phyloP scores from a whole-genome alignment of 2,888 invertebrate genomes.

The Micropterix aruncella region DNA sequence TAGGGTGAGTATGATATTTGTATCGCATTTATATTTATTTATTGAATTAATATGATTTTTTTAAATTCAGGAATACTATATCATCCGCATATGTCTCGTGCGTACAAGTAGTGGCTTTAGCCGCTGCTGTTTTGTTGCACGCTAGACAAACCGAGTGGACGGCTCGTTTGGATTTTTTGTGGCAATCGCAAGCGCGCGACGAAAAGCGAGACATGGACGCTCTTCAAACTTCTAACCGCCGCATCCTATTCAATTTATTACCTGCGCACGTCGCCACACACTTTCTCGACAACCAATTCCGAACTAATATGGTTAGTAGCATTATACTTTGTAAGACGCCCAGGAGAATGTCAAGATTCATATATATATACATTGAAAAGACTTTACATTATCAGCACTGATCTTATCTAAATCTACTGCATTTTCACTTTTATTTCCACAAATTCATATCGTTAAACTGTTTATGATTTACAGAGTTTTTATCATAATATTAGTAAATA shows the following conservation, averaged over 20 bases:
- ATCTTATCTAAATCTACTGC: no score
- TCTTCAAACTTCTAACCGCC: slow-evolving; percentile 73
- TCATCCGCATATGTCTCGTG: slow-evolving; percentile 68
- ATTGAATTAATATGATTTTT: neutral
- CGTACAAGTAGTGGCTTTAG: slow-evolving; percentile 69
- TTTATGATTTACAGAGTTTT: no score
- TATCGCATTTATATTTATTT: neutral
- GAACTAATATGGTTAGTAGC: slow-evolving; percentile 64
- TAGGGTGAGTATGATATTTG: slow-evolving; percentile 43
- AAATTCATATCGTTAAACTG: slow-evolving; percentile 8
- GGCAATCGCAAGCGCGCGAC: slow-evolving; percentile 77
- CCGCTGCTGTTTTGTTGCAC: slow-evolving; percentile 71
- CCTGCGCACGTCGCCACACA: slow-evolving; percentile 88
- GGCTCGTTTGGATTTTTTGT: slow-evolving; percentile 66
- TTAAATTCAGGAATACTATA: slow-evolving; percentile 34
- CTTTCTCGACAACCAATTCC: slow-evolving; percentile 80
- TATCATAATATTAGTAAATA: no score
- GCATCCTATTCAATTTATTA: slow-evolving; percentile 78
- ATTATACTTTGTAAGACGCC: no score
- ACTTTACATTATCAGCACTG: no score
- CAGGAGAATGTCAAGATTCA: no score
- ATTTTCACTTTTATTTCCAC: neutral
- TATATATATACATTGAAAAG: no score
- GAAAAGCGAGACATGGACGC: slow-evolving; percentile 90
- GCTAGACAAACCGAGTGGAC: slow-evolving; percentile 85